These are phyloP conservation scores for Brachyistius frenatus DNA, from an alignment of 2,113 vertebrate species.

Conservation along the genomic window DNA sequence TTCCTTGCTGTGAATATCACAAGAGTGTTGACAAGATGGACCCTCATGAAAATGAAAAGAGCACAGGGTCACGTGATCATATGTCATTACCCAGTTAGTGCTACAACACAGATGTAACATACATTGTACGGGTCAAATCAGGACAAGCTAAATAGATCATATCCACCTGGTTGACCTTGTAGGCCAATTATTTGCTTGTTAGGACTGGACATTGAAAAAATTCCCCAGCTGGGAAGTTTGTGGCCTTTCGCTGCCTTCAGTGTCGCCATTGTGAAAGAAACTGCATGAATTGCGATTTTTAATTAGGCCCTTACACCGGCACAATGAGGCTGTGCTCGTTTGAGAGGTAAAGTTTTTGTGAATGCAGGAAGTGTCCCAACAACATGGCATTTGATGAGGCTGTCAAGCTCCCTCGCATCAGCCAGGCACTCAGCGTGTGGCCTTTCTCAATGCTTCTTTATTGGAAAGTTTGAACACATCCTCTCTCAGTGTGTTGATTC, in stretches of 20 bases:
- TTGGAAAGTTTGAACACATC: conserved; percentile 76
- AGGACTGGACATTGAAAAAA: neutral
- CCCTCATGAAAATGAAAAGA: neutral
- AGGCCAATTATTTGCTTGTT: conserved; percentile 46
- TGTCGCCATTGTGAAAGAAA: conserved; percentile 23
- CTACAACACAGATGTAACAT: neutral
- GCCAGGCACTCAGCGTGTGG: conserved; percentile 78
- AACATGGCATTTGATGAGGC: conserved; percentile 68
- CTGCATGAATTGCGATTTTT: conserved; percentile 53
- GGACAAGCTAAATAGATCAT: too few species aligned
- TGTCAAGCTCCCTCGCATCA: conserved; percentile 69
- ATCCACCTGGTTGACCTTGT: conserved; percentile 36
- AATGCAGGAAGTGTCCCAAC: conserved; percentile 68
- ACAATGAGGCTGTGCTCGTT: conserved; percentile 55
- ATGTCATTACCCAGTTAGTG: neutral
- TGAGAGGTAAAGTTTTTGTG: conserved; percentile 60
- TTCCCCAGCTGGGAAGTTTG: conserved; percentile 44
- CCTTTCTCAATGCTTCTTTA: conserved; percentile 66
- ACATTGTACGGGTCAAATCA: too few species aligned
- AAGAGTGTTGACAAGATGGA: neutral
- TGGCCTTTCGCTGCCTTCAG: conserved; percentile 46
- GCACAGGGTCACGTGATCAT: neutral
- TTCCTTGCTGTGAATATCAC: neutral
- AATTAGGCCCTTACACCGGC: conserved; percentile 45
- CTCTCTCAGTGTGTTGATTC: conserved; percentile 54